Evolutionary conservation across 2,888 invertebrate genomes (phyloP), one percentile per base, ranked within the genome.

Genomic region (Alcis repandata): DNA sequence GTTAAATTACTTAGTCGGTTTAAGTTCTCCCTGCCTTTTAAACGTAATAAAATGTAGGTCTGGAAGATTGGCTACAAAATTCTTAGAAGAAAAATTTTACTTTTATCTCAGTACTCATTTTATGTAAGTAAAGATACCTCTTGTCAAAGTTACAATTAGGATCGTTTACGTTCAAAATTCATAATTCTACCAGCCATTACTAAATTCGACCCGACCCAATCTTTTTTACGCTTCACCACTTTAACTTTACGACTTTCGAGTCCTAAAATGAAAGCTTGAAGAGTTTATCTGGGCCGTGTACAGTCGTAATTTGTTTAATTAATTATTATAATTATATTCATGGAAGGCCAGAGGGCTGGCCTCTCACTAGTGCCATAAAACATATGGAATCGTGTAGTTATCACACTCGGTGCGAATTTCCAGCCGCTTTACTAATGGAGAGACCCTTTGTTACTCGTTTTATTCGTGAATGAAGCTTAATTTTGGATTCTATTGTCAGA

Each of bases 321-420:
- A 54, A 59, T 64, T 59, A 59, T 64, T 59, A 49, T 64, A 56
- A 64, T 64, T 38, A 59, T 63, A 63, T 63, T 63, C 63, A 63
- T 48, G 54, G 36, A 60, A 45, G 57, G 40, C 43, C 19, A 19
- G 19, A 33, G 43, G 40, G 41, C 43, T 6, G 32, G 32, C 27
- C 45, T n/a, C 36, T 38, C 10, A 22, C 48, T 43, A 56, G 48
- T 51, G 9, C 20, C 27, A 57, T 63, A 45, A 52, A 63, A 63
- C 52, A 58, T 54, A 54, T 46, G 48, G 48, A 43, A 43, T 59
- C 19, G 20, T 36, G 54, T 13, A 43, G 48, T 54, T 65, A 60
- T 65, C 56, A 49, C 49, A 41, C 49, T 38, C 15, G 32, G 13
- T 58, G 19, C 45, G 15, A 20, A 58, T 54, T 41, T 57, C 49